A percentile compares a stretch with the other conserved stretches of the same genome.
Conservation (phyloP, 2,888 invertebrate species). For the Pristionchus mayeri region DNA sequence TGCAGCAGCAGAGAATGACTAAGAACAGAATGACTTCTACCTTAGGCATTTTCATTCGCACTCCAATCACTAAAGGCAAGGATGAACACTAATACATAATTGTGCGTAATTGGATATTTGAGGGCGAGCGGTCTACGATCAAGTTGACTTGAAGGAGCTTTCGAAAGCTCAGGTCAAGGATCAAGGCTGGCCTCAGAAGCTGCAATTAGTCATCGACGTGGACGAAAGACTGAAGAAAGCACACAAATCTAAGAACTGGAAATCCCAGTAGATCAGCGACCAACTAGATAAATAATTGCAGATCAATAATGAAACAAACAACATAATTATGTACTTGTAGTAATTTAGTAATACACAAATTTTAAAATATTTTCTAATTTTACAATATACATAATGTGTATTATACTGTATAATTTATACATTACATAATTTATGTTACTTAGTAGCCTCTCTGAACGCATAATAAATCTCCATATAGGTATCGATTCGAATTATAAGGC, state of each 20-base stretch:
- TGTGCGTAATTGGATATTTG: background rate
- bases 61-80: slow-evolving; percentile 9
- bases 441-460: no score
- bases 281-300: slow-evolving; percentile 15
- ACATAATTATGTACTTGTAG: no score
- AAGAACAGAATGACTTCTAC: slow-evolving; percentile 47
- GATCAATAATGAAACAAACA: no score
- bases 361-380: no score
- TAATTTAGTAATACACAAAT: no score
- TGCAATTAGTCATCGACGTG: slow-evolving; percentile 38
- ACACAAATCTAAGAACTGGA: slow-evolving; percentile 25
- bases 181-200: slow-evolving; percentile 47
- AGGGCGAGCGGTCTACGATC: slow-evolving; percentile 47
- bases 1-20: slow-evolving; percentile 43
- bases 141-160: slow-evolving; percentile 26
- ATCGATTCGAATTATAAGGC: no score
- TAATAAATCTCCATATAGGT: no score
- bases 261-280: background rate
- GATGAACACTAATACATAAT: background rate
- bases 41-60: slow-evolving; percentile 44
- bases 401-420: no score
- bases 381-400: no score
- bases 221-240: slow-evolving; percentile 45
- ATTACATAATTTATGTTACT: no score
- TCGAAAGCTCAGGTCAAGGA: slow-evolving; percentile 34